Evolutionary conservation across 2,113 vertebrate species (phyloP).

Genomic region (Hippolais icterina): DNA sequence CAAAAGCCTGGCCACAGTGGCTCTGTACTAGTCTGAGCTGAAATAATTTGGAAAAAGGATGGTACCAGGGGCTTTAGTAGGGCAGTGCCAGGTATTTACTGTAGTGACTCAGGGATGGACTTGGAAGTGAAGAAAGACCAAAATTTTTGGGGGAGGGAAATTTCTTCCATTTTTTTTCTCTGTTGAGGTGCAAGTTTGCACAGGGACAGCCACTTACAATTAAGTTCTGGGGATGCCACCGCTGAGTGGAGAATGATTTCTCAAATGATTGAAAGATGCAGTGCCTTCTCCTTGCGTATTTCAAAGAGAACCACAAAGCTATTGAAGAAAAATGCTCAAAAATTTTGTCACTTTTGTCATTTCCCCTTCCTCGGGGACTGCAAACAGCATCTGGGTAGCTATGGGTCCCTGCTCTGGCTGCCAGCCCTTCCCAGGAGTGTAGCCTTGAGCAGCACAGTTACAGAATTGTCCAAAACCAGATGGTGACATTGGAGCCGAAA

Average conservation of each 20-base stretch:
- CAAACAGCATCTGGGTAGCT: background rate
- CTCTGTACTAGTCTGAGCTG: background rate
- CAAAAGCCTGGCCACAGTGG: background rate
- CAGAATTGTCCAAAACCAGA: conserved; percentile 11
- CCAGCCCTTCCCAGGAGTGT: background rate
- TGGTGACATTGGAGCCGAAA: background rate
- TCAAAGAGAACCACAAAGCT: background rate
- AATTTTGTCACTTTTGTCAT: background rate
- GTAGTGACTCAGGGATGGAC: background rate
- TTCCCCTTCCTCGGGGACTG: fast-evolving
- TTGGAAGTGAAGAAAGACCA: background rate
- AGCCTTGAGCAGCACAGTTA: background rate
- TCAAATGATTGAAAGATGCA: background rate
- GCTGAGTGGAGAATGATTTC: background rate
- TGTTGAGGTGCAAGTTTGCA: background rate
- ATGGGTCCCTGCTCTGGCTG: background rate
- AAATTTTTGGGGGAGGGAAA: background rate
- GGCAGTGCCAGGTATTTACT: background rate
- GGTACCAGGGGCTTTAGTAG: background rate
- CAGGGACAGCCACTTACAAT: background rate
- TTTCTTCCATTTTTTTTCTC: background rate
- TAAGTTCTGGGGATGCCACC: background rate
- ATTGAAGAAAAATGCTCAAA: background rate
- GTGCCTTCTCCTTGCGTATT: background rate
- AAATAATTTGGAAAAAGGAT: background rate